phyloP scores from a whole-genome alignment of 2,888 invertebrate genomes.

The Pristionchus exspectatus region DNA sequence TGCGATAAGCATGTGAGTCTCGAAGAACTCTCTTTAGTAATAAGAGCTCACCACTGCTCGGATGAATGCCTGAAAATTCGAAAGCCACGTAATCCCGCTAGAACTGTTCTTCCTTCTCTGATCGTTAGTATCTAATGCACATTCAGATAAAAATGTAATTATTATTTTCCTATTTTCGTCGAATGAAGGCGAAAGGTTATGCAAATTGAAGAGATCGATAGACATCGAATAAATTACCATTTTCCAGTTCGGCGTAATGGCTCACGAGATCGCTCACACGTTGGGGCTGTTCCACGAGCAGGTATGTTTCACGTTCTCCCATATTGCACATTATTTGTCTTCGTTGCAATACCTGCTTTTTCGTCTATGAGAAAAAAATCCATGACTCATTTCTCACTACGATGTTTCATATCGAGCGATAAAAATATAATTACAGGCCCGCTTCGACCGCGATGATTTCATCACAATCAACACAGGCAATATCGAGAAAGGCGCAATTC shows the following conservation, averaged over 20 bases:
- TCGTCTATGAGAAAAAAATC: too few species aligned
- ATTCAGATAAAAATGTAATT: too few species aligned
- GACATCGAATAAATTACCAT: background rate
- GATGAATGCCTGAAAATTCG: too few species aligned
- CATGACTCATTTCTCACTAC: too few species aligned
- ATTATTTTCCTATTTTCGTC: too few species aligned
- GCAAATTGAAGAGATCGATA: background rate
- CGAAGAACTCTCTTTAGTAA: background rate
- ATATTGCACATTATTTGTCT: background rate
- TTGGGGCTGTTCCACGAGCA: conserved; percentile 54
- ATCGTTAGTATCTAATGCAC: too few species aligned
- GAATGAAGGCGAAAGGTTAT: background rate
- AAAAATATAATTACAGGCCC: background rate
- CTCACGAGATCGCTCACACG: conserved; percentile 54
- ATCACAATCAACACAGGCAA: conserved; percentile 42
- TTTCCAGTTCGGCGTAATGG: conserved; percentile 54
- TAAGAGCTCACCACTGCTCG: background rate
- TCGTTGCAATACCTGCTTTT: too few species aligned
- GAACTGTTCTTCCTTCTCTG: too few species aligned
- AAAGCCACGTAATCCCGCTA: too few species aligned
- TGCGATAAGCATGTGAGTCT: conserved; percentile 53
- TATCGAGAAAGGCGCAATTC: background rate
- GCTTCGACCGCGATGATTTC: conserved; percentile 48
- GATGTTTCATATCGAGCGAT: too few species aligned
- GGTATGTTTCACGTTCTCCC: background rate